Conservation (phyloP, 1,140 invertebrate species). For the Listronotus oregonensis region DNA sequence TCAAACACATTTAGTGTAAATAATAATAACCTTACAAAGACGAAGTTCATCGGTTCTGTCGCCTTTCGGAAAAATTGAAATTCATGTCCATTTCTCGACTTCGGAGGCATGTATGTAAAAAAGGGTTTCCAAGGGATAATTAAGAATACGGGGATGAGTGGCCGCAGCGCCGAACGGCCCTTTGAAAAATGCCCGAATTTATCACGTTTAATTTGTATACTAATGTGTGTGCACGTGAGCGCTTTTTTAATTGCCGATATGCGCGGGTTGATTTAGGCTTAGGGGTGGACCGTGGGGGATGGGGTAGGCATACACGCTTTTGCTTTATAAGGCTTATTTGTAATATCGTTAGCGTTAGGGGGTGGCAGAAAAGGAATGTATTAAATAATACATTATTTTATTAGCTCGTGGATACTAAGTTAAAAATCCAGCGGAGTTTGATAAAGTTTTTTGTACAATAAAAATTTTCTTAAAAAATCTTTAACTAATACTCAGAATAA, state of each 20-base stretch:
- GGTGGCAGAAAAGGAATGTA: too few species aligned
- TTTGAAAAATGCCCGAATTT: slow-evolving; percentile 37
- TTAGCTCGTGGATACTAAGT: too few species aligned
- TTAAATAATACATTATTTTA: too few species aligned
- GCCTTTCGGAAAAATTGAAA: slow-evolving; percentile 22
- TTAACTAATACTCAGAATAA: too few species aligned
- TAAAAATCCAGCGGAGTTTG: too few species aligned
- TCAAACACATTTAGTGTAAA: too few species aligned
- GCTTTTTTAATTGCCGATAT: slow-evolving; percentile 38
- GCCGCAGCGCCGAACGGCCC: background rate
- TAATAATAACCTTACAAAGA: background rate
- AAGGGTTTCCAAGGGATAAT: slow-evolving; percentile 35
- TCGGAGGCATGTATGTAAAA: slow-evolving; percentile 18
- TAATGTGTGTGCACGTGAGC: slow-evolving; percentile 38
- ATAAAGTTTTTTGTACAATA: too few species aligned
- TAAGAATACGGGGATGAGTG: slow-evolving; percentile 34
- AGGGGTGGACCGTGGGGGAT: slow-evolving; percentile 11
- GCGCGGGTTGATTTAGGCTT: slow-evolving; percentile 12
- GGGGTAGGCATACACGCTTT: slow-evolving; percentile 28
- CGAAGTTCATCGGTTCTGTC: slow-evolving; percentile 3
- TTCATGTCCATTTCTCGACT: slow-evolving; percentile 26
- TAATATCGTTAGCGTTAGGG: slow-evolving; percentile 16
- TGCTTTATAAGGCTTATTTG: slow-evolving; percentile 29
- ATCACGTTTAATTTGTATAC: slow-evolving; percentile 39
- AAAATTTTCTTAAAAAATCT: too few species aligned